Base-by-base conservation (phyloP, 2,888 invertebrate genomes). In the Habrosyne pyritoides region DNA sequence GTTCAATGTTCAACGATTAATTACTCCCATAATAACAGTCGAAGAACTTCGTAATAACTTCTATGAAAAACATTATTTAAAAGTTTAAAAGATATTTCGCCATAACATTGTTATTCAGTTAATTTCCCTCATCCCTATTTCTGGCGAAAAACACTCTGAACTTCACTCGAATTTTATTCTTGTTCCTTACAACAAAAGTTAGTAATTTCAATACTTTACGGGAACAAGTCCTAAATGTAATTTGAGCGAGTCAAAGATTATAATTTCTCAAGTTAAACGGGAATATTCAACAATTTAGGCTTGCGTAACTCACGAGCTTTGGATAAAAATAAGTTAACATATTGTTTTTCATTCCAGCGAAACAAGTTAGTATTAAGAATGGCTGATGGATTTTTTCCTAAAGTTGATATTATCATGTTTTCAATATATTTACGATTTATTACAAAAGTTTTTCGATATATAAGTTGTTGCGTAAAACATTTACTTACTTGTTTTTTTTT, bases 141-240 rank as follows among this genome's bases (percentile, higher is more conserved):
- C 42, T 0, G 8, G 14, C 42, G 42, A 42, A 2, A 42, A 42
- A 42, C 42, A 42, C 2, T 18, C 8, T 42, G 42, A 42, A 8
- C 18, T 8, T 36, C n/a, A n/a, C 14, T 14, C 36, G 14, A 36
- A 36, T 50, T n/a, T 52, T 21, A 36, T 30, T 49, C 14, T 18
- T 2, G 18, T 18, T 18, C 18, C 42, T 42, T 42, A 42, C 47
- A 47, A 26, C 42, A 18, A 42, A 42, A 18, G n/a, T 50, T 52
- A 30, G 21, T 26, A 36, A 54, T 49, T 22, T 12, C 48, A 47
- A 42, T 42, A 42, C 42, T 42, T 42, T 42, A 36, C 2, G 2
- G 18, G 42, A 42, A 42, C 18, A 42, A 42, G 42, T 42, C 42
- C 42, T 42, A 42, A 42, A 42, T 42, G 14, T 42, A 42, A 42